Percentiles rank a stretch among this genome's conserved stretches.
phyloP scores from a whole-genome alignment of 2,113 vertebrate genomes.

The Narcine bancroftii region DNA sequence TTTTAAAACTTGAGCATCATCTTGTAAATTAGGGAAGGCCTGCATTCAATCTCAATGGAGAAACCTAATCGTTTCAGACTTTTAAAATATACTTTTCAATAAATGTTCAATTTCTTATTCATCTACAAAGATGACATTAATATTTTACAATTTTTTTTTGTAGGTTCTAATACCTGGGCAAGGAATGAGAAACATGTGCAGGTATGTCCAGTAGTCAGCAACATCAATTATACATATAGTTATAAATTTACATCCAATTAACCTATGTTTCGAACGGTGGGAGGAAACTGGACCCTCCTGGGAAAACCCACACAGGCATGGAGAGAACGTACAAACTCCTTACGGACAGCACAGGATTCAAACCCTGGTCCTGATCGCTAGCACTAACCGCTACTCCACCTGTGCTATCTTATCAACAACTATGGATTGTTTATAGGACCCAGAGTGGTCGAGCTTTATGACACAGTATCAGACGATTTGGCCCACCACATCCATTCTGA shows the following conservation, averaged over 20 bases:
- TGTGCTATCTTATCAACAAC: not conserved
- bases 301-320: no score
- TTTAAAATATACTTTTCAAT: not conserved
- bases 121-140: not conserved
- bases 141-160: not conserved
- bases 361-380: no score
- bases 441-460: no score
- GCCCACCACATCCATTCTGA: not conserved
- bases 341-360: no score
- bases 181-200: not conserved
- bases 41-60: not conserved
- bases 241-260: no score
- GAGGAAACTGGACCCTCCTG: no score
- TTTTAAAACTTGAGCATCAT: not conserved
- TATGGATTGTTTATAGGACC: not conserved
- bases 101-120: not conserved
- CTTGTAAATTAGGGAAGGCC: not conserved
- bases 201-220: not conserved
- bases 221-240: not conserved
- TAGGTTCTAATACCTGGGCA: not conserved
- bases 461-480: not conserved
- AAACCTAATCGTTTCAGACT: not conserved
- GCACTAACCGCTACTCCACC: no score
- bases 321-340: no score
- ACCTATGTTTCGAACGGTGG: no score